Evolutionary conservation across 1,140 invertebrate species (phyloP), one percentile per base, ranked within the genome.

Genomic region (Pogonomyrmex californicus): DNA sequence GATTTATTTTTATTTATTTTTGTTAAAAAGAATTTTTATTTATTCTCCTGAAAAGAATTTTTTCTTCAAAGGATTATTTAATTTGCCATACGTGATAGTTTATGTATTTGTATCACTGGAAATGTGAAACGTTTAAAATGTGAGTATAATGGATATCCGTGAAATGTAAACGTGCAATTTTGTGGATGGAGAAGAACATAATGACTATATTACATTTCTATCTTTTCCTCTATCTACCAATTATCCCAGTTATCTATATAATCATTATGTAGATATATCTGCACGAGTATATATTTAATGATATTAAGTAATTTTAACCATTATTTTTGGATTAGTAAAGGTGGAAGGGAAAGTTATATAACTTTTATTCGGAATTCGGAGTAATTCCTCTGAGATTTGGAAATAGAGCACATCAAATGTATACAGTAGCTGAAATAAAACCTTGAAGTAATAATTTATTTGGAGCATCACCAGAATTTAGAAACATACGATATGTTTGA

Each of bases 121-220:
- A 70, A 49, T 14, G 10, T 33, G 66, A 12, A 23, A 66, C 38
- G n/a, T 71, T 71, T 71, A 47, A 73, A 68, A 82, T 12, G 23
- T 23, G 54, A 73, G 30, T 60, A 60, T 79, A 66, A 79, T 68
- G 5, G 9, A 81, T 66, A 49, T 49, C 33, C 41, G 30, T 73
- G 81, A 77, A 88, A 89, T 36, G 56, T 56, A 60, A 86, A 78
- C 54, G 81, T 73, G 14, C 10, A 68, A 71, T 86, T 86, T 78
- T 85, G 79, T 56, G 88, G 66, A 47, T 78, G 51, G 23, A 7
- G 9, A 65, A 77, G 73, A 83, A 89, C 76, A 81, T 87, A 89
- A 87, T 85, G 62, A 51, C 47, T 49, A 33, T 79, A 78, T 88
- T 71, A 36, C 51, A 56, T 83, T 83, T 63, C 68, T 58, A 23